Evolutionary conservation across 2,888 invertebrate species (phyloP).

Genomic region (Drosophila koepferae): DNA sequence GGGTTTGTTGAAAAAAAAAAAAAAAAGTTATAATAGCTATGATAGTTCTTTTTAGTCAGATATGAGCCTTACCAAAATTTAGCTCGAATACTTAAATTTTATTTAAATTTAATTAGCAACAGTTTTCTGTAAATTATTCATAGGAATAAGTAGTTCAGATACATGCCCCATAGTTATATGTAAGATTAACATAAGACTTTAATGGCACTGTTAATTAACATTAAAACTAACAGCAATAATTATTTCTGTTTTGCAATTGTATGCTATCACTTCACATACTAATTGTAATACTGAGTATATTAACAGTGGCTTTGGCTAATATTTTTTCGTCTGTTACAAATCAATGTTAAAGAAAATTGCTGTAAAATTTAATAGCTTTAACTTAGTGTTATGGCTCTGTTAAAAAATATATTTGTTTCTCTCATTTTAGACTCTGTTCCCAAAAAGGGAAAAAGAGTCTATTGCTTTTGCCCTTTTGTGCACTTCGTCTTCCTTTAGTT

Average conservation of each 20-base stretch:
- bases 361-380: not conserved
- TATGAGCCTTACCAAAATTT: not conserved
- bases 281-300: too few relatives aligned
- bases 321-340: too few relatives aligned
- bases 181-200: not conserved
- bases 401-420: too few relatives aligned
- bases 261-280: too few relatives aligned
- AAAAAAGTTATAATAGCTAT: too few relatives aligned
- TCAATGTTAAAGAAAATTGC: not conserved
- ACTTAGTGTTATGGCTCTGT: not conserved
- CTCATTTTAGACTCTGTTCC: too few relatives aligned
- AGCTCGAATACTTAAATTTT: not conserved
- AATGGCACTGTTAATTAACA: not conserved
- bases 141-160: not conserved
- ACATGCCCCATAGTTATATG: not conserved
- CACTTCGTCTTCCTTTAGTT: too few relatives aligned
- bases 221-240: not conserved
- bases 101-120: rapidly evolving
- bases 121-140: not conserved
- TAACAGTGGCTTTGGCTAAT: too few relatives aligned
- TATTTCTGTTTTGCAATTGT: too few relatives aligned
- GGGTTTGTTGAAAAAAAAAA: not conserved
- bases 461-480: too few relatives aligned
- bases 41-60: too few relatives aligned
- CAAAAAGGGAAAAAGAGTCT: too few relatives aligned